Evolutionary conservation across 2,113 vertebrate species (phyloP), one percentile per base, ranked within the genome.

Genomic region (Lipotes vexillifer): DNA sequence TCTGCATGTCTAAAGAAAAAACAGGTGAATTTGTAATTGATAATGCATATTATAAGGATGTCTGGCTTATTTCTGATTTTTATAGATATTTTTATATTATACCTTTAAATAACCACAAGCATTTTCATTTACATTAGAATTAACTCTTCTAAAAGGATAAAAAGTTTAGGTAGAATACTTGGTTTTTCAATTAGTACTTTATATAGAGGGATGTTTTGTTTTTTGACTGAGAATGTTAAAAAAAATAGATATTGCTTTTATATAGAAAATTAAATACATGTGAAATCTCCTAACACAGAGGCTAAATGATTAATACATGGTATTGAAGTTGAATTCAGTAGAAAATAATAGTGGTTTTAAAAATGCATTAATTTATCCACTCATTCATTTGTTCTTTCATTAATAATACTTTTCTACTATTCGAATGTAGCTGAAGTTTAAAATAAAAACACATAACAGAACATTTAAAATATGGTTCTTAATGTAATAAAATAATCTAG

Each of bases 321-420:
- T 69, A 88, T 23, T 94, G 61, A 65, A 59, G 84, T 93, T 91
- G 84, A 95, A 81, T 91, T 88, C 15, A 96, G 20, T 77, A 63
- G 18, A 87, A 97, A 95, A 86, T 82, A 63, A 69, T 36, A 36
- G 33, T 91, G 14, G 25, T 44, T 90, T 88, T 18, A 75, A 94
- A 94, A 75, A 75, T 75, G 15, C 7, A 61, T 82, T 84, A 74
- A 74, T 81, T 87, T 46, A 89, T 71, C 5, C 25, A 94, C 27
- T 88, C 11, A 65, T 55, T 75, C 59, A 72, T 38, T 74, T 87
- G 36, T 93, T 75, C 52, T 77, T 61, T 96, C 4, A 93, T 69
- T 88, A 81, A 72, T 88, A 88, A 69, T 75, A 61, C 0, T 27
- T 96, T 91, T 90, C 66, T 91, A 89, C 52, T 94, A 68, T 80